Base-by-base conservation (phyloP, 2,888 invertebrate genomes). In the Rhagonycha fulva region DNA sequence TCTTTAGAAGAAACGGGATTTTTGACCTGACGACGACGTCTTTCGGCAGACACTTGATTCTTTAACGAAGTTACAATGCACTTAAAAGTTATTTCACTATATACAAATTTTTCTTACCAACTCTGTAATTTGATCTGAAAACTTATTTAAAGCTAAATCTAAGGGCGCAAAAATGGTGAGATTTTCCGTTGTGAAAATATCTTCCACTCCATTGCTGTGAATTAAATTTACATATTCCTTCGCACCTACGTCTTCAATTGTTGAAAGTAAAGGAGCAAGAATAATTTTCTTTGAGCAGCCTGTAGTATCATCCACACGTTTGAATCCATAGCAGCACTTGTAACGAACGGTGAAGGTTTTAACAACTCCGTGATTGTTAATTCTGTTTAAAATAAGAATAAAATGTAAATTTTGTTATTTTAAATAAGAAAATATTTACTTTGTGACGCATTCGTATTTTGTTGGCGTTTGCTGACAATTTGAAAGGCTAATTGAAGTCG, bases 271-370 rank as follows among this genome's bases (percentile, higher is more conserved):
- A 23, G 90, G 87, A 83, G 91, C 90, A 78, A 93, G 88, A 74
- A 91, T 90, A 23, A 92, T 89, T 88, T 89, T 84, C 79, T 87
- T 85, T 68, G 83, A 83, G 80, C 88, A 88, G 72, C 86, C 86
- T 63, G 81, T 78, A 11, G 84, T 77, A 63, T 83, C 83, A 47
- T 84, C 82, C 28, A 81, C 80, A 74, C 91, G 88, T 73, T 90
- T 88, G 85, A 88, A 93, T 61, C 94, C 94, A 83, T 91, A 90
- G 85, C 94, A 94, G 85, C 94, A 94, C 84, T 93, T 91, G 81
- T 92, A 91, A 19, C 90, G 90, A 69, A 92, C 90, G 12, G 90
- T 90, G 79, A 91, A 87, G 2, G 91, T 93, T 85, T 91, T 92
- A 80, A 90, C 90, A 60, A 90, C 89, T 19, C 91, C 91, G 82